Percentiles rank a stretch among this genome's conserved stretches.
Conservation (phyloP, 2,888 invertebrate genomes). For the Apamea sordens region DNA sequence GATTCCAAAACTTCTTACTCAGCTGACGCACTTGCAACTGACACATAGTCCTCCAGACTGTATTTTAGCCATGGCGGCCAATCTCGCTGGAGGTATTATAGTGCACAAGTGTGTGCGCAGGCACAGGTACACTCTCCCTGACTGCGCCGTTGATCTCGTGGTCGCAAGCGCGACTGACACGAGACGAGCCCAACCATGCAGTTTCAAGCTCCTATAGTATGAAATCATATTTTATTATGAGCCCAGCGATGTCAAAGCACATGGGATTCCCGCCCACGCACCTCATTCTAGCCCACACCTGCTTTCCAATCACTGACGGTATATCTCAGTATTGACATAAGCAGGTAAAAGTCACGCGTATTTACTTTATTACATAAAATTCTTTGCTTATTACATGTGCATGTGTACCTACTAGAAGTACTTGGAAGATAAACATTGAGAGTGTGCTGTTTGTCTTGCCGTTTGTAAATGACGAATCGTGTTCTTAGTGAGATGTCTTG, state of each 20-base stretch:
- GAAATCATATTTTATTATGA: neutral
- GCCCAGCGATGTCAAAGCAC: neutral
- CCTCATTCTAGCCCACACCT: slow-evolving; percentile 13
- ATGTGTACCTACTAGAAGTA: slow-evolving; percentile 18
- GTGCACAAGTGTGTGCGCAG: neutral
- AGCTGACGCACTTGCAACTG: neutral
- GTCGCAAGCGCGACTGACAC: neutral
- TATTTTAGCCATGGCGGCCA: too few species aligned
- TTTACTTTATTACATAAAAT: slow-evolving; percentile 38
- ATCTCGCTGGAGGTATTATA: too few species aligned
- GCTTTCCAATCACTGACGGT: slow-evolving; percentile 47
- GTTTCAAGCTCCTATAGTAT: neutral
- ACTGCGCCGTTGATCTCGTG: neutral
- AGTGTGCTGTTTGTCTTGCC: slow-evolving; percentile 42
- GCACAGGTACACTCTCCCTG: neutral
- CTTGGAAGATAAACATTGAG: slow-evolving; percentile 23
- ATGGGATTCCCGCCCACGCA: slow-evolving; percentile 18
- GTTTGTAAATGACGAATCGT: slow-evolving; percentile 24
- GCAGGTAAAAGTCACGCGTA: slow-evolving; percentile 41
- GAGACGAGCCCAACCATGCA: neutral
- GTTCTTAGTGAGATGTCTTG: neutral
- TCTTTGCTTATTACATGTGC: slow-evolving; percentile 21
- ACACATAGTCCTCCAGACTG: too few species aligned
- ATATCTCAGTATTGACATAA: slow-evolving; percentile 21
- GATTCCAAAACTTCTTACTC: neutral